These are phyloP conservation scores for Luperina testacea DNA, from an alignment of 2,888 invertebrate species.

Conservation along the genomic window DNA sequence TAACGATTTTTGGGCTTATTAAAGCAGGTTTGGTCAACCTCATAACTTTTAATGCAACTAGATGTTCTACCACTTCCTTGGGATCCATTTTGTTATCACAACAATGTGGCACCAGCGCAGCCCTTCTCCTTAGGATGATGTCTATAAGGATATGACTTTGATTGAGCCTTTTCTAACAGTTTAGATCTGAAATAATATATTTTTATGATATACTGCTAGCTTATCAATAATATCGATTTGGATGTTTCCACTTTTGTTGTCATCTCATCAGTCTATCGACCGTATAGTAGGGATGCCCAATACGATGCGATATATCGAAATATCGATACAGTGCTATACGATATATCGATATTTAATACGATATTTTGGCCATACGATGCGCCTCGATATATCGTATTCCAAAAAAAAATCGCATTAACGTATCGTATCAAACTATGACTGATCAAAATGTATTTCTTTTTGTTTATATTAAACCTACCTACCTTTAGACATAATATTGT, in stretches of 20 bases:
- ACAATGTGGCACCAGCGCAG: neutral
- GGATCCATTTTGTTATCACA: constrained; percentile 85
- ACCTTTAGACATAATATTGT: too few relatives aligned
- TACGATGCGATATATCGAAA: too few relatives aligned
- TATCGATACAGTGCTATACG: too few relatives aligned
- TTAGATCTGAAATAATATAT: neutral
- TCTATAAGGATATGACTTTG: neutral
- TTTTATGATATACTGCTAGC: neutral
- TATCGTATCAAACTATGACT: too few relatives aligned
- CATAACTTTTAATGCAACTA: constrained; percentile 95
- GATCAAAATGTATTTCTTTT: too few relatives aligned
- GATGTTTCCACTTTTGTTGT: constrained; percentile 1
- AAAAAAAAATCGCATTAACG: too few relatives aligned
- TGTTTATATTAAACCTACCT: too few relatives aligned
- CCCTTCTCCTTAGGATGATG: neutral
- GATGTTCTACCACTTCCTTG: constrained; percentile 91
- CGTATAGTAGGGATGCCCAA: too few relatives aligned
- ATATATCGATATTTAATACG: too few relatives aligned
- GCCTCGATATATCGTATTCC: too few relatives aligned
- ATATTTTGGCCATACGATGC: too few relatives aligned
- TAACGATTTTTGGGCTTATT: constrained; percentile 94
- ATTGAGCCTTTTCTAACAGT: neutral
- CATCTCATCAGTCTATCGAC: too few relatives aligned
- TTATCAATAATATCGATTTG: neutral
- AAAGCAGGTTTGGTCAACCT: constrained; percentile 97